Base-by-base conservation (phyloP, 2,113 vertebrate species). In the Pluvialis apricaria region DNA sequence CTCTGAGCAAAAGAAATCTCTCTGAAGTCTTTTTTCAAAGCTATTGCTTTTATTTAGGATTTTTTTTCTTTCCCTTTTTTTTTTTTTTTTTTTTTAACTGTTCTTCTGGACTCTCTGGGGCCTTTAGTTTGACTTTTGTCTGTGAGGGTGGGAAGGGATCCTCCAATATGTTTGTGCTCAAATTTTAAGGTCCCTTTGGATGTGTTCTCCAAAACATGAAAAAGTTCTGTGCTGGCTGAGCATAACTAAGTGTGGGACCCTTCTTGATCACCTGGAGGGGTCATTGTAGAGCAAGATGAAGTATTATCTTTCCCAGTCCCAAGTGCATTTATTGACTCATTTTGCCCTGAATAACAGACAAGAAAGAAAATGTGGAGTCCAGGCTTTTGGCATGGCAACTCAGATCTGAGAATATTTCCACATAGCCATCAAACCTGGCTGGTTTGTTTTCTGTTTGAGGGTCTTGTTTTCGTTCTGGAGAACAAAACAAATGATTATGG, bases 1-100 rank as follows among this genome's bases (percentile, higher is more conserved):
- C 84, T 97, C 95, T 87, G 91, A 97, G 97, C 72, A 96, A 95
- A 97, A 98, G 96, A 97, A 97, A 98, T 95, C 91, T 97, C 97
- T 98, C 98, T 98, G 97, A 98, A 98, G 97, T 98, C 81, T 96
- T 90, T 98, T 97, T 97, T 98, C 96, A 98, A 98, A 97, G 95
- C 85, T 65, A 78, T 94, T 97, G 80, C 77, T 98, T 96, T 97
- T 98, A 95, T 96, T 98, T 97, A 92, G 47, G 49, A 11, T 24
- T 12, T 49, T 49, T 49, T 95, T 80, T 96, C 95, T 90, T 84
- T 95, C 82, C 82, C 96, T 90, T 95, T 54, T 96, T 91, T 49
- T 32, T 26, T 64, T n/a, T 61, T 26, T 81, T 94, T 92, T 86
- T 92, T 91, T 92, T 91, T 73, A 9, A 21, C 60, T 86, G 16